A percentile compares a stretch with the other conserved stretches of the same genome.
phyloP scores from a whole-genome alignment of 1,140 invertebrate species.

The Nomia melanderi region DNA sequence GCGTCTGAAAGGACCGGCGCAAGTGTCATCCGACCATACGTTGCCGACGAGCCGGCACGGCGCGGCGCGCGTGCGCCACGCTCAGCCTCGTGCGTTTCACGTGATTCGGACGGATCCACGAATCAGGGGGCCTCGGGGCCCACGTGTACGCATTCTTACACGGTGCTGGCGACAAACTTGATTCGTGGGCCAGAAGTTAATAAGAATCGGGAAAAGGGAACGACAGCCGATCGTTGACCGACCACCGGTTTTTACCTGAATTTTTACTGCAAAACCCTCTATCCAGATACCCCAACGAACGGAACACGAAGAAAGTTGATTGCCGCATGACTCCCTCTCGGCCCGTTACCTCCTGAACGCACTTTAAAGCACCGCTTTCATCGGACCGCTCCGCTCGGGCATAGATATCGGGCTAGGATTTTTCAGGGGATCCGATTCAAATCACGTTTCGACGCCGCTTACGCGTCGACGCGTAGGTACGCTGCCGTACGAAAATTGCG shows the following conservation, averaged over 20 bases:
- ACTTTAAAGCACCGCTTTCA: too few relatives aligned
- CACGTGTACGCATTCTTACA: conserved; percentile 50
- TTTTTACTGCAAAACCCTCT: background rate
- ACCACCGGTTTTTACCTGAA: conserved; percentile 24
- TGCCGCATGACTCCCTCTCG: too few relatives aligned
- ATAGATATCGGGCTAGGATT: too few relatives aligned
- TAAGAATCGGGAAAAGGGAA: conserved; percentile 5
- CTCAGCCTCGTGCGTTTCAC: conserved; percentile 56
- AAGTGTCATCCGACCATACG: conserved; percentile 28
- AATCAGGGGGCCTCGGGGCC: conserved; percentile 30
- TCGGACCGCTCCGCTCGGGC: too few relatives aligned
- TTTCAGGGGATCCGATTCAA: too few relatives aligned
- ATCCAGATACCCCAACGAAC: background rate
- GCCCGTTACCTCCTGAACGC: too few relatives aligned
- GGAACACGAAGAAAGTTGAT: background rate
- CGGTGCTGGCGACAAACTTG: conserved; percentile 8
- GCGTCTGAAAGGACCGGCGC: conserved; percentile 41
- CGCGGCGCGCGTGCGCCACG: conserved; percentile 21
- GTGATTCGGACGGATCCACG: conserved; percentile 48
- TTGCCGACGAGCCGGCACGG: conserved; percentile 14
- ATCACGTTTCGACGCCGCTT: too few relatives aligned
- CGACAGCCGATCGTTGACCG: background rate
- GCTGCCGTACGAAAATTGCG: too few relatives aligned
- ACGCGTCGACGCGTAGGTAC: too few relatives aligned
- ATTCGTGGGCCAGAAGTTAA: conserved; percentile 15